Evolutionary conservation across 1,140 invertebrate species (phyloP), one percentile per base, ranked within the genome.

Genomic region (Colletes gigas): DNA sequence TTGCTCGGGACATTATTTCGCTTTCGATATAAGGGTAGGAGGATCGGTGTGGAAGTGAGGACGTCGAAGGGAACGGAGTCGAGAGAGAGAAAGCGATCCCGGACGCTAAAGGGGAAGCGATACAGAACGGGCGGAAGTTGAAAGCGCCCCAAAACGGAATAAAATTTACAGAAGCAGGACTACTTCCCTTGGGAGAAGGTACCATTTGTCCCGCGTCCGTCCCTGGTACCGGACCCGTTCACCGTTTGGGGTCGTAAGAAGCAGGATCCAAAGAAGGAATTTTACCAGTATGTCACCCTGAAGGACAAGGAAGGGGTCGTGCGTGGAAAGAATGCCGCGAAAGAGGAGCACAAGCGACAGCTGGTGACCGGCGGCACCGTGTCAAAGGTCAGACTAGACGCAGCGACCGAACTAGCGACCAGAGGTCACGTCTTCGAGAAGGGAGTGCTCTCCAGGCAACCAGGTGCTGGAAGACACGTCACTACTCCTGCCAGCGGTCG

Each of bases 181-280:
- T 88, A 94, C 91, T 96, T 97, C 85, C 96, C 96, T 85, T 97
- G 97, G 97, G 96, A 97, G 92, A 97, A 97, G 94, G 96, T 97
- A 89, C 97, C 97, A 83, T 95, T 95, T 91, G 97, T 97, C 85
- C 96, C 97, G 81, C 94, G 97, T 82, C 97, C 97, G 82, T 97
- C 96, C 86, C 94, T 97, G 90, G 95, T 97, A 81, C 95, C 96
- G 68, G 96, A 97, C 91, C 96, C 96, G 60, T 95, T 97, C 91
- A 97, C 97, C 80, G 97, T 97, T 69, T 97, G 96, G 94, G 97
- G 97, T 41, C 94, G 95, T 59, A 94, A 94, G 87, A 91, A 86
- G 66, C 86, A 92, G 74, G 89, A 93, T 79, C 94, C 94, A 14
- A 72, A 88, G 12, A 91, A 92, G 77, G 90, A 93, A 59, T 92